Conservation (phyloP, 2,888 invertebrate species). For the Cecidostiba fungosa region DNA sequence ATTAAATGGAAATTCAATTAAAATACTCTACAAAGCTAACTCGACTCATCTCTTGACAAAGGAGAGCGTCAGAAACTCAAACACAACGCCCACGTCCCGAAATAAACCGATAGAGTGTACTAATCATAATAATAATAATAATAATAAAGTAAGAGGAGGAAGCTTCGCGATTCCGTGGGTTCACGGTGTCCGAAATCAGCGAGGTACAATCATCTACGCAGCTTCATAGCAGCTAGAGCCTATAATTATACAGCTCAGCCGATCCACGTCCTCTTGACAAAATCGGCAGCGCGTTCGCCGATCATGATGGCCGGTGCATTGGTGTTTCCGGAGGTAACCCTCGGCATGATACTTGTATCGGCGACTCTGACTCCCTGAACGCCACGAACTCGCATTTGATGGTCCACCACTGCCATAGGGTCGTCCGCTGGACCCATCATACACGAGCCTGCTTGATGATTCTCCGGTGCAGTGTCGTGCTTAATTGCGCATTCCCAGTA, state of each 20-base stretch:
- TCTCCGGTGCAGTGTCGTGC: conserved; percentile 84
- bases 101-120: neutral
- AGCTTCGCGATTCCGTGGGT: neutral
- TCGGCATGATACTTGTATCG: conserved; percentile 83
- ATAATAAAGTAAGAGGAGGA: neutral
- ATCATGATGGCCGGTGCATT: conserved; percentile 83
- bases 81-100: neutral
- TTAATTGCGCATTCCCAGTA: conserved; percentile 85
- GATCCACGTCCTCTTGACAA: conserved; percentile 80
- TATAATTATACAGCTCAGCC: conserved; percentile 63
- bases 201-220: neutral
- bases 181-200: conserved; percentile 3
- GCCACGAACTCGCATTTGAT: conserved; percentile 81
- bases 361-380: conserved; percentile 81
- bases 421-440: conserved; percentile 84
- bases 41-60: neutral
- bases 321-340: conserved; percentile 82
- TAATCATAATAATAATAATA: neutral
- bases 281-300: conserved; percentile 82
- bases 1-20: no score
- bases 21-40: no score
- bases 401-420: conserved; percentile 83
- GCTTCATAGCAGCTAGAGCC: neutral
- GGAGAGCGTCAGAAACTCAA: neutral
- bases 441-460: conserved; percentile 85